Conservation (phyloP, 1,140 invertebrate species). For the Pachyrhynchus sulphureomaculatus region DNA sequence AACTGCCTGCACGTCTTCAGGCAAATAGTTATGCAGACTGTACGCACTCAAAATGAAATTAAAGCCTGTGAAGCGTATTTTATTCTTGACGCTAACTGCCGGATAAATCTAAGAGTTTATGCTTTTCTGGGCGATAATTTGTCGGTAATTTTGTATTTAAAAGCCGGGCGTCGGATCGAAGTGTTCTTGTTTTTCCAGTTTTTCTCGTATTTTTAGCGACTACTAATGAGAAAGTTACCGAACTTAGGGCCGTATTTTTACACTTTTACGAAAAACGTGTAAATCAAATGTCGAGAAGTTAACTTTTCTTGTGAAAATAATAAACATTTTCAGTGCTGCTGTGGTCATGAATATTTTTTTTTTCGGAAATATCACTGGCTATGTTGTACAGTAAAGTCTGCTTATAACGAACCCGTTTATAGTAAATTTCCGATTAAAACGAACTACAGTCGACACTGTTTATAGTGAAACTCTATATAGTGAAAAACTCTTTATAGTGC, state of each 20-base stretch:
- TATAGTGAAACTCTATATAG: no score
- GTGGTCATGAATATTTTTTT: no score
- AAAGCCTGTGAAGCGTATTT: constrained; percentile 30
- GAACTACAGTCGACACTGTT: no score
- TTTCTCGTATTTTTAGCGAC: constrained; percentile 3
- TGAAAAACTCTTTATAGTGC: no score
- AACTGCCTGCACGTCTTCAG: constrained; percentile 11
- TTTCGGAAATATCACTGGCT: no score
- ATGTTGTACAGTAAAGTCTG: no score
- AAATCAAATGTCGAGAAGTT: no score
- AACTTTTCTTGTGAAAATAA: no score
- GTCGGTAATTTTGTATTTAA: constrained; percentile 30
- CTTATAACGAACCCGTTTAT: no score
- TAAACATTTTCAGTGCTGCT: no score
- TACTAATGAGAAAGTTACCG: constrained; percentile 14
- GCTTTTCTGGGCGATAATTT: constrained; percentile 31
- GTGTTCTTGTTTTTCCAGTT: constrained; percentile 12
- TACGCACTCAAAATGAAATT: constrained; percentile 31
- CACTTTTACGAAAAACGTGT: no score
- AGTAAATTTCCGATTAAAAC: no score
- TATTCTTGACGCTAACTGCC: constrained; percentile 26
- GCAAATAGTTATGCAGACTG: constrained; percentile 18
- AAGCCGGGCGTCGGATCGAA: constrained; percentile 5
- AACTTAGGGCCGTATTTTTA: background rate
- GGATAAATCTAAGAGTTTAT: constrained; percentile 33